Conservation (phyloP, 2,888 invertebrate species). For the Drosophila robusta region DNA sequence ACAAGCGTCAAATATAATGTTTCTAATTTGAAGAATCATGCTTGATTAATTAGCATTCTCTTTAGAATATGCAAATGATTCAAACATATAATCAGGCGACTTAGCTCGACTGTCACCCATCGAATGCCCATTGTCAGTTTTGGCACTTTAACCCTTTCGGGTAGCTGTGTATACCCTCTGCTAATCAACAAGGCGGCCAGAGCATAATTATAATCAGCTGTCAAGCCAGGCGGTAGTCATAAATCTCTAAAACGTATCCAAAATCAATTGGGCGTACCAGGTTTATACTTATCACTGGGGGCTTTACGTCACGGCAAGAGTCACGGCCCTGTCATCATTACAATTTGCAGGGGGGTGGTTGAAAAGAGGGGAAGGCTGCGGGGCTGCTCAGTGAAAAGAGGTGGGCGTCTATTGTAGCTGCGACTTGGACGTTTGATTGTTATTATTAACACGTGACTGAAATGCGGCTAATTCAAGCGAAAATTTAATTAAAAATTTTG, state of each 20-base stretch:
- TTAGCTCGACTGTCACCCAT: no score
- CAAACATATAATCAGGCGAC: no score
- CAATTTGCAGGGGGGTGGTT: background rate
- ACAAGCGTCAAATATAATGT: no score
- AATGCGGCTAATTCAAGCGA: slow-evolving; percentile 76
- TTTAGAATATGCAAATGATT: no score
- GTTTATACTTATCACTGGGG: slow-evolving; percentile 48
- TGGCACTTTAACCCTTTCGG: background rate
- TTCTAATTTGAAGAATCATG: no score
- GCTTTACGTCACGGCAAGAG: slow-evolving; percentile 51
- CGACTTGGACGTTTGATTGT: slow-evolving; percentile 67
- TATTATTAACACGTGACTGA: slow-evolving; percentile 80
- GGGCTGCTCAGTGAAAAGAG: background rate
- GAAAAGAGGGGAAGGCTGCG: background rate
- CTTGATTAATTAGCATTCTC: no score
- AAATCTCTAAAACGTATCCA: slow-evolving; percentile 60
- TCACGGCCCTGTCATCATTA: slow-evolving; percentile 29
- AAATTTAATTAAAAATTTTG: slow-evolving; percentile 77
- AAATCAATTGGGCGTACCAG: slow-evolving; percentile 57
- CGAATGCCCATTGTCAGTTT: background rate
- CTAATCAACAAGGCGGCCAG: background rate
- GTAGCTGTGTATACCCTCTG: slow-evolving; percentile 2
- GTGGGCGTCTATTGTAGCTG: background rate
- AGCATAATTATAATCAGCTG: slow-evolving; percentile 63
- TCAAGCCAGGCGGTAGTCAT: slow-evolving; percentile 46